A percentile compares a stretch with the other conserved stretches of the same genome.
phyloP scores from a whole-genome alignment of 2,113 vertebrate genomes.

The Polypterus bichir region DNA sequence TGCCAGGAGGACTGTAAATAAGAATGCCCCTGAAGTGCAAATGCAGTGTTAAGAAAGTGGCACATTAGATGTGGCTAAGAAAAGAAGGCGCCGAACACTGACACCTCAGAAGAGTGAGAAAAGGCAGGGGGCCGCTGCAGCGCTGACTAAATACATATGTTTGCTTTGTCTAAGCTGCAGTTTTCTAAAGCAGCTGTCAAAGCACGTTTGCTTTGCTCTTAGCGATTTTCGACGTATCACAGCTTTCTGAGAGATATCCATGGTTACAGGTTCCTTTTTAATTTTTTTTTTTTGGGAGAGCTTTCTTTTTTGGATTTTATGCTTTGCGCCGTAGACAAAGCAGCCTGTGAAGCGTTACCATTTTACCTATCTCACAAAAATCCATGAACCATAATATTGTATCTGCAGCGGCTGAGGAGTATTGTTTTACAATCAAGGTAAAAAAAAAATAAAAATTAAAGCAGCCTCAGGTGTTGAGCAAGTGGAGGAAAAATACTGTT shows the following conservation, averaged over 20 bases:
- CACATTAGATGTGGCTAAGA: too few species aligned
- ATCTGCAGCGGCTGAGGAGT: constrained; percentile 7
- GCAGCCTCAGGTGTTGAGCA: too few species aligned
- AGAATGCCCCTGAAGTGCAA: too few species aligned
- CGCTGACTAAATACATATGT: constrained; percentile 1
- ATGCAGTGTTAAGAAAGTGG: too few species aligned
- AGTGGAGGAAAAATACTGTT: too few species aligned
- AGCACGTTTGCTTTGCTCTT: constrained; percentile 11
- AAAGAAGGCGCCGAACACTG: too few species aligned
- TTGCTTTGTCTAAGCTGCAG: background rate
- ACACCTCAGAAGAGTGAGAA: too few species aligned
- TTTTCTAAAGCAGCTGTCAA: constrained; percentile 4
- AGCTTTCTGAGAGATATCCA: constrained; percentile 11
- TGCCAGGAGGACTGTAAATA: too few species aligned
- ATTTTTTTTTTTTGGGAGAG: constrained; percentile 9
- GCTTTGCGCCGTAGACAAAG: constrained; percentile 10
- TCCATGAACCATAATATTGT: constrained; percentile 24
- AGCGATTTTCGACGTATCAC: constrained; percentile 13
- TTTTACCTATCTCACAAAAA: constrained; percentile 24
- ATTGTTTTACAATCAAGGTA: constrained; percentile 24
- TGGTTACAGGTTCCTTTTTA: constrained; percentile 14
- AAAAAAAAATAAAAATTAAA: constrained; percentile 5
- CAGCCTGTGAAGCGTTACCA: constrained; percentile 12
- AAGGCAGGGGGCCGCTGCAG: too few species aligned
- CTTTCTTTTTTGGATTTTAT: constrained; percentile 20